These are phyloP conservation scores for Drepana arcuata DNA, from an alignment of 1,140 invertebrate species.

Conservation along the genomic window DNA sequence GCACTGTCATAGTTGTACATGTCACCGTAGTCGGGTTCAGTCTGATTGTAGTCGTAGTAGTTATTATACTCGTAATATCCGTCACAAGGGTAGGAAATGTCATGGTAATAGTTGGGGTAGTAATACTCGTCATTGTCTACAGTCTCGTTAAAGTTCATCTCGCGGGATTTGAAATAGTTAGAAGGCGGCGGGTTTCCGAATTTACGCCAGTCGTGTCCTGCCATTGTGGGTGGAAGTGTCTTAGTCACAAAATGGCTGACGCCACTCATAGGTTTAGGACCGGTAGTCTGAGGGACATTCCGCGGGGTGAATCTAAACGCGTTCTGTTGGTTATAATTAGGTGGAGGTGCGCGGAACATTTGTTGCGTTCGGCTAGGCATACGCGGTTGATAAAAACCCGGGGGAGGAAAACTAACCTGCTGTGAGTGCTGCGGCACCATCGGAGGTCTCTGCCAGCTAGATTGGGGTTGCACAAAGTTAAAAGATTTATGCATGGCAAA, in stretches of 20 bases:
- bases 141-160: constrained; percentile 14
- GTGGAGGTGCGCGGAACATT: constrained; percentile 16
- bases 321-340: constrained; percentile 14
- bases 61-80: background rate
- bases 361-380: constrained; percentile 13
- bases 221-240: constrained; percentile 7
- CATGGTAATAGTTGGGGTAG: constrained; percentile 3
- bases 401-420: too few relatives aligned
- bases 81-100: background rate
- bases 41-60: background rate
- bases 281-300: constrained; percentile 2
- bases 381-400: too few relatives aligned
- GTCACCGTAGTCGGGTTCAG: background rate
- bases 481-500: too few relatives aligned
- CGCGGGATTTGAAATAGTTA: constrained; percentile 16
- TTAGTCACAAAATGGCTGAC: constrained; percentile 14
- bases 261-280: constrained; percentile 18
- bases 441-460: constrained; percentile 1
- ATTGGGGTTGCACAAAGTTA: too few relatives aligned
- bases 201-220: constrained; percentile 14
- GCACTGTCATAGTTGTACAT: too few relatives aligned
- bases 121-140: constrained; percentile 2
- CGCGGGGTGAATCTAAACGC: constrained; percentile 12
- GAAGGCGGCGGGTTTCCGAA: constrained; percentile 16
- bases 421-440: constrained; percentile 1